Evolutionary conservation across 2,888 invertebrate species (phyloP).

Genomic region (Amphimallon solstitiale): DNA sequence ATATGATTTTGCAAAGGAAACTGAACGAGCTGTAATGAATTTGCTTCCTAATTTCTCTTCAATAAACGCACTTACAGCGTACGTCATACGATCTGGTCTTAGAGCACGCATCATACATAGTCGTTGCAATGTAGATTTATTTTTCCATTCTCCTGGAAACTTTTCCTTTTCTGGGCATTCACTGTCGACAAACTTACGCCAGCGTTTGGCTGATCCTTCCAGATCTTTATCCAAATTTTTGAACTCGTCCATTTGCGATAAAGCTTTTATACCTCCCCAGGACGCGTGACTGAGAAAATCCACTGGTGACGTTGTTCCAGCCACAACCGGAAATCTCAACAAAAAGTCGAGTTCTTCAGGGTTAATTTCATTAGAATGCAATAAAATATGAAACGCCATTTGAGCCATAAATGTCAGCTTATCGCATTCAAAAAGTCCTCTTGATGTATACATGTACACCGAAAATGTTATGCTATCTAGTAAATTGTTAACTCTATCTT

Average conservation of each 20-base stretch:
- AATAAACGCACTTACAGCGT: conserved; percentile 87
- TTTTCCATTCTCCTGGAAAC: conserved; percentile 96
- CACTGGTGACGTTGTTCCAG: conserved; percentile 80
- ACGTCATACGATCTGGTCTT: conserved; percentile 93
- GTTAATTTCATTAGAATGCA: conserved; percentile 75
- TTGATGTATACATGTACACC: conserved; percentile 87
- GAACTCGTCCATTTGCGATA: conserved; percentile 82
- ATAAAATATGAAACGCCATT: conserved; percentile 75
- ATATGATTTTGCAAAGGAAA: conserved; percentile 86
- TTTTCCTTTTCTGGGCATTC: conserved; percentile 94
- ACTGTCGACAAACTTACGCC: conserved; percentile 92
- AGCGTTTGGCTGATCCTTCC: conserved; percentile 89
- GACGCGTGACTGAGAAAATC: conserved; percentile 80
- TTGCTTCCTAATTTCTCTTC: conserved; percentile 88
- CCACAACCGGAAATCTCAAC: conserved; percentile 82
- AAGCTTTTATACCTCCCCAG: conserved; percentile 92
- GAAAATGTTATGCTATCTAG: conserved; percentile 89
- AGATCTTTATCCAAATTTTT: conserved; percentile 89
- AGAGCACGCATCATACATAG: conserved; percentile 93
- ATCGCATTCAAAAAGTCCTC: conserved; percentile 91
- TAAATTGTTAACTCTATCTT: conserved; percentile 77
- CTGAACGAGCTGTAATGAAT: conserved; percentile 80
- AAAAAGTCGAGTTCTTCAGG: conserved; percentile 86
- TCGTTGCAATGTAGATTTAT: conserved; percentile 83
- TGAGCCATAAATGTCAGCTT: conserved; percentile 91